These are phyloP conservation scores for Drosophila lacertosa DNA, from an alignment of 1,140 invertebrate species.

Conservation along the genomic window DNA sequence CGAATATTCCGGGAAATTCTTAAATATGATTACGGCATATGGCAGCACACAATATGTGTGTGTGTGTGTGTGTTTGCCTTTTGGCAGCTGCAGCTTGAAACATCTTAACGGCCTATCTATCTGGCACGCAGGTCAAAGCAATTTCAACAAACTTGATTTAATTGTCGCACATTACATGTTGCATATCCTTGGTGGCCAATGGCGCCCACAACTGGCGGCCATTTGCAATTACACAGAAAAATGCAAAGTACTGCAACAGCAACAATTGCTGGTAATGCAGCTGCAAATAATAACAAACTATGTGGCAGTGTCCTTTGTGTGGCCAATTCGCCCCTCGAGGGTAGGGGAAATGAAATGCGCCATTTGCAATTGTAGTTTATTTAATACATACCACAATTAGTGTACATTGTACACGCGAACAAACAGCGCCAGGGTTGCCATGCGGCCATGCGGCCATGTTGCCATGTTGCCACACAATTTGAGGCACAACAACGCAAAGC, in stretches of 20 bases:
- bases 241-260: conserved; percentile 56
- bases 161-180: conserved; percentile 72
- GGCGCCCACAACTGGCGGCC: conserved; percentile 35
- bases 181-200: conserved; percentile 17
- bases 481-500: conserved; percentile 22
- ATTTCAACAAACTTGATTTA: conserved; percentile 73
- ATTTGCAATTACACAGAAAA: conserved; percentile 75
- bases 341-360: conserved; percentile 64
- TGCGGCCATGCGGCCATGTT: background rate
- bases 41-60: conserved; percentile 3
- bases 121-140: conserved; percentile 9
- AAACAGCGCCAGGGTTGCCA: conserved; percentile 7
- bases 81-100: conserved; percentile 19
- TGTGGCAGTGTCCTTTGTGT: conserved; percentile 36
- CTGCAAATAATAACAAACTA: conserved; percentile 69
- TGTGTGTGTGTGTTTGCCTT: background rate
- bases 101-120: conserved; percentile 1
- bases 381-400: conserved; percentile 79
- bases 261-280: conserved; percentile 48
- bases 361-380: conserved; percentile 82
- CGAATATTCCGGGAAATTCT: conserved; percentile 76
- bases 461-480: conserved; percentile 41
- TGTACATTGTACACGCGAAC: conserved; percentile 61
- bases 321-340: background rate
- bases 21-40: conserved; percentile 79